Evolutionary conservation across 2,797 vertebrate genomes (phyloP).

Genomic region (Alcedo quadribrachys): DNA sequence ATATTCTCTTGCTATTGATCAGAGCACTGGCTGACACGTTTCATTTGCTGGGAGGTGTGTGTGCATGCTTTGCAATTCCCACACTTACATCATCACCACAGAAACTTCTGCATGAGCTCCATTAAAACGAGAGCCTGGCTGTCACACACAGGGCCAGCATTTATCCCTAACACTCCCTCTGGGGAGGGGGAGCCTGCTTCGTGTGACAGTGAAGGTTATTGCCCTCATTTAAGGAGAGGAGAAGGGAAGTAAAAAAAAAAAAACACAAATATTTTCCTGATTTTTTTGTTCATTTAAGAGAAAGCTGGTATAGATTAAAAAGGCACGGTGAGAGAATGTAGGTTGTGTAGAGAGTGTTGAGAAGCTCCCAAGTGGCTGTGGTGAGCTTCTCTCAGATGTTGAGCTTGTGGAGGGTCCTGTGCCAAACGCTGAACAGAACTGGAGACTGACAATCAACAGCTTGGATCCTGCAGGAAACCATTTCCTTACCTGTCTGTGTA

Average conservation of each 20-base stretch:
- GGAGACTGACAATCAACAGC: background rate
- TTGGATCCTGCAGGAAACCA: background rate
- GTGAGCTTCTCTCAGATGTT: background rate
- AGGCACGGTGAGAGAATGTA: background rate
- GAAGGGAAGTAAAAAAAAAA: background rate
- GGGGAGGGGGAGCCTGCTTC: background rate
- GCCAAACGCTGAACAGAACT: background rate
- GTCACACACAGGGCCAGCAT: background rate
- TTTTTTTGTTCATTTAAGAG: background rate
- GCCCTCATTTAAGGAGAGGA: background rate
- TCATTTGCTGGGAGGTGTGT: conserved; percentile 77
- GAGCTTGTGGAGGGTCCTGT: background rate
- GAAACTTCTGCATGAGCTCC: conserved; percentile 41
- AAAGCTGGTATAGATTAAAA: background rate
- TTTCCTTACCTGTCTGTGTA: background rate
- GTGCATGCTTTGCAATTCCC: conserved; percentile 69
- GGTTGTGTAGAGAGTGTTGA: background rate
- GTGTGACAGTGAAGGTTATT: background rate
- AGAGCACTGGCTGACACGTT: conserved; percentile 76
- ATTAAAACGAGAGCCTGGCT: conserved; percentile 54
- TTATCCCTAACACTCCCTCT: background rate
- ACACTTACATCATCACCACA: conserved; percentile 43
- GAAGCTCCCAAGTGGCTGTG: background rate
- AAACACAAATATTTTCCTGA: background rate
- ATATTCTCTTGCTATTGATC: conserved; percentile 83